Evolutionary conservation across 2,797 vertebrate genomes (phyloP), one percentile per base, ranked within the genome.

Genomic region (Zenarchopterus dispar): DNA sequence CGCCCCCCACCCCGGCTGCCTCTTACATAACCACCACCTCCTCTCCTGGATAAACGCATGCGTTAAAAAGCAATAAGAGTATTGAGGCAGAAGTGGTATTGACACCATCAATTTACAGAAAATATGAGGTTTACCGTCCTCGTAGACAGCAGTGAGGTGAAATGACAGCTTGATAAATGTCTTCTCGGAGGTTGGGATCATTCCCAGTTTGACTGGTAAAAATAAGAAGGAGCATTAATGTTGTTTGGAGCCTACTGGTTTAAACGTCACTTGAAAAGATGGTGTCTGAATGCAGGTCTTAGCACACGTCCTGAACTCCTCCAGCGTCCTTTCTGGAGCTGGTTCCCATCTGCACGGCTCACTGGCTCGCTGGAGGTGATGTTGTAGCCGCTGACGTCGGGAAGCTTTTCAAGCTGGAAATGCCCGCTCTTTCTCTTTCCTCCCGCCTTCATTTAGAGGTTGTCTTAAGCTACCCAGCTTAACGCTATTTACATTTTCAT

Each of bases 401-500:
- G 50, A 55, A 60, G 74, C 74, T 79, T 88, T 87, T 83, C 74
- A 80, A 70, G 81, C 72, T 71, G 63, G 70, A 88, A 79, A 78
- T 81, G 75, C 67, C 64, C 67, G 22, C 31, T 9, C 39, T 66
- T 63, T 57, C 36, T n/a, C 57, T 52, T 43, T 56, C 47, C 51
- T 56, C 31, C 56, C 55, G 61, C 84, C 82, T 88, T 91, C 89
- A 91, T 91, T 90, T 87, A 88, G 86, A 90, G 88, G 87, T 91
- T 90, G 87, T 91, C 82, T 89, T 89, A 90, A 90, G 88, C 85
- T 80, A 87, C 84, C 81, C 84, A 81, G 90, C 89, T 91, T 91
- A 91, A 90, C 87, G 79, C 88, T 91, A 91, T 92, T 91, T 91
- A 91, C 91, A 92, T 91, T 91, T 91, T 88, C 88, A 91, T 92